A percentile compares a stretch with the other conserved stretches of the same genome.
These are phyloP conservation scores for Panagrolaimus sp. DNA, from an alignment of 1,140 invertebrate species.

Conservation along the genomic window DNA sequence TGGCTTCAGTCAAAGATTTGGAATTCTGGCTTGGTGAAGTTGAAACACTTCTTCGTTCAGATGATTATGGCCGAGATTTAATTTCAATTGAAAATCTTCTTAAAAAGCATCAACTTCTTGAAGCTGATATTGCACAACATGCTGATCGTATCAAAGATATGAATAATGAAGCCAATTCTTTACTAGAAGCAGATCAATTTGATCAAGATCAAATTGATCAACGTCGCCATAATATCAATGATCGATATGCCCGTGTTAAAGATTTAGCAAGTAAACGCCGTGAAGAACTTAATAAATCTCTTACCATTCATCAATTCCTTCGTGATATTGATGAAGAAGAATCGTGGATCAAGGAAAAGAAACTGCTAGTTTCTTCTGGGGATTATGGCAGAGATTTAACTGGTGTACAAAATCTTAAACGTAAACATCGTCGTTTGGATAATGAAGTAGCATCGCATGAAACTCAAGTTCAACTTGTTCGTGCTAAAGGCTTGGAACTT, in stretches of 20 bases:
- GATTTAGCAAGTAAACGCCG: slow-evolving; percentile 70
- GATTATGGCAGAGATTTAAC: slow-evolving; percentile 94
- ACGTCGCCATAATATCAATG: slow-evolving; percentile 81
- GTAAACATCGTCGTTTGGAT: slow-evolving; percentile 94
- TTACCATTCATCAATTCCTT: slow-evolving; percentile 98
- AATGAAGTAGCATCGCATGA: slow-evolving; percentile 91
- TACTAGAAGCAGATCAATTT: slow-evolving; percentile 89
- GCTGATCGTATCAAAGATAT: slow-evolving; percentile 86
- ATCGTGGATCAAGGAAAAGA: slow-evolving; percentile 99
- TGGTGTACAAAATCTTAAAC: slow-evolving; percentile 89
- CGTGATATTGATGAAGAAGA: slow-evolving; percentile 98
- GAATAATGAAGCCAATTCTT: slow-evolving; percentile 84
- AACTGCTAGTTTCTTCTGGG: slow-evolving; percentile 88
- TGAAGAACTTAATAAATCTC: slow-evolving; percentile 82
- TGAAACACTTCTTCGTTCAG: slow-evolving; percentile 84
- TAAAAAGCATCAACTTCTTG: slow-evolving; percentile 89
- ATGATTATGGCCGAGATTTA: slow-evolving; percentile 95
- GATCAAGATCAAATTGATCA: slow-evolving; percentile 85
- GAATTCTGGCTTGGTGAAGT: slow-evolving; percentile 99
- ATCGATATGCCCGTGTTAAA: slow-evolving; percentile 71
- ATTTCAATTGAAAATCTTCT: slow-evolving; percentile 92
- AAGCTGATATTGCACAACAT: slow-evolving; percentile 83
- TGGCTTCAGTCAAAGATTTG: slow-evolving; percentile 97
- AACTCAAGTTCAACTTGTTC: slow-evolving; percentile 90
- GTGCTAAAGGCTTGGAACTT: slow-evolving; percentile 88